Evolutionary conservation across 2,888 invertebrate genomes (phyloP), one percentile per base, ranked within the genome.

Genomic region (Pemphredon lugubris): DNA sequence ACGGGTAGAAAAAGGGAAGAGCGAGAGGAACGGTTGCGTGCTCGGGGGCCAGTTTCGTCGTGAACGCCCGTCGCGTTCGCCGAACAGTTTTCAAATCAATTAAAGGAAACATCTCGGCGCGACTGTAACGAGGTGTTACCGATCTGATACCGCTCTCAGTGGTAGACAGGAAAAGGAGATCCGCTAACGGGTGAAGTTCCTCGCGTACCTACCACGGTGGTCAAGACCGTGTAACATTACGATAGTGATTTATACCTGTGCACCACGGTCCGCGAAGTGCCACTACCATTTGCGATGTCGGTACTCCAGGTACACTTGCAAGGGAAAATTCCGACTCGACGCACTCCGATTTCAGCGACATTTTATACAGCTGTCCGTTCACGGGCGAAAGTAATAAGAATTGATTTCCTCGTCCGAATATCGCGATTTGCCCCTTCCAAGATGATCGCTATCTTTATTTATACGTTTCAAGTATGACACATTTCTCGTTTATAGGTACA

Each of bases 211-310:
- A 32, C 16, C 61, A 64, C 60, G 59, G 61, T 73, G 63, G 71
- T 60, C 75, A 45, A 34, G 47, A 42, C 40, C 68, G 47, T 60
- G 65, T 69, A 72, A 70, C 75, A 73, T 70, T 64, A 60, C 67
- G 55, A 73, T 73, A 74, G 83, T 85, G 85, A 86, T 86, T 86
- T 86, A 85, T 86, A 85, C 81, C 83, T 63, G 73, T 55, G 67
- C 69, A 48, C 72, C 65, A n/a, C n/a, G 48, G 20, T n/a, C 44
- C 32, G 59, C 42, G 20, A 47, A 54, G 44, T 30, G 21, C 44
- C 72, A 58, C 34, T 30, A 23, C 44, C 59, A 58, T 58, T 58
- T 54, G 65, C 16, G 69, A 42, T 40, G 51, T 48, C 64, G 53
- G 68, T 68, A 75, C 55, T n/a, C n/a, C n/a, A n/a, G n/a, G n/a